A percentile compares a stretch with the other conserved stretches of the same genome.
Evolutionary conservation across 2,113 vertebrate genomes (phyloP).

Genomic region (Bagarius yarrelli): DNA sequence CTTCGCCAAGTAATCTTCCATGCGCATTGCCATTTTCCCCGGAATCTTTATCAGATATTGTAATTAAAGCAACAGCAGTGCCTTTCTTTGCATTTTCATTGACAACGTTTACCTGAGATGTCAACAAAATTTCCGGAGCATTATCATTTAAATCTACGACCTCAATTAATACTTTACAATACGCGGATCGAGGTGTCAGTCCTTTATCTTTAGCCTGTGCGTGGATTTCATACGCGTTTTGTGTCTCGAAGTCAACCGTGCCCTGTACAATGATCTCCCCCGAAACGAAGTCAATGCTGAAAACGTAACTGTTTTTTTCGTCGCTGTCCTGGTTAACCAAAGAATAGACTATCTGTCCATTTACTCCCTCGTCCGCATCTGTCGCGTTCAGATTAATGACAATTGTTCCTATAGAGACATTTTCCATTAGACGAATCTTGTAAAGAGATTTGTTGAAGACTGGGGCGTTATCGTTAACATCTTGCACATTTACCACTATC

Average conservation of each 20-base stretch:
- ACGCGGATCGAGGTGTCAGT: conserved; percentile 24
- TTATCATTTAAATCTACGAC: conserved; percentile 74
- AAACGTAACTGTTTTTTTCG: conserved; percentile 38
- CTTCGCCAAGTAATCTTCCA: conserved; percentile 22
- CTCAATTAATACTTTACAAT: conserved; percentile 67
- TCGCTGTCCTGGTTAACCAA: conserved; percentile 72
- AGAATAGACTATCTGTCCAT: conserved; percentile 62
- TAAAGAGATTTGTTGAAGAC: conserved; percentile 57
- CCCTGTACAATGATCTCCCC: conserved; percentile 52
- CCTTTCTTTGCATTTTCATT: conserved; percentile 64
- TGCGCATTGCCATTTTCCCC: conserved; percentile 60
- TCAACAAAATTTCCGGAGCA: conserved; percentile 66
- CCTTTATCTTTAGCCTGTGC: conserved; percentile 66
- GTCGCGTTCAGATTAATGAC: conserved; percentile 54
- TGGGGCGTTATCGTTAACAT: conserved; percentile 59
- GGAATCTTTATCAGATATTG: conserved; percentile 69
- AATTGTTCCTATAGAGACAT: conserved; percentile 40
- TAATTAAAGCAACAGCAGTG: conserved; percentile 70
- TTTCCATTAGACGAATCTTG: conserved; percentile 54
- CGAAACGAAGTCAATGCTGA: conserved; percentile 37
- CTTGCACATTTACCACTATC: conserved; percentile 54
- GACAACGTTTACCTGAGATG: conserved; percentile 66
- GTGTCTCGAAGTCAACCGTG: conserved; percentile 67
- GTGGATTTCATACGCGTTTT: conserved; percentile 64
- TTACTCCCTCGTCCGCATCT: conserved; percentile 62